Conservation (phyloP, 1,140 invertebrate genomes). For the Eurytemora carolleeae region DNA sequence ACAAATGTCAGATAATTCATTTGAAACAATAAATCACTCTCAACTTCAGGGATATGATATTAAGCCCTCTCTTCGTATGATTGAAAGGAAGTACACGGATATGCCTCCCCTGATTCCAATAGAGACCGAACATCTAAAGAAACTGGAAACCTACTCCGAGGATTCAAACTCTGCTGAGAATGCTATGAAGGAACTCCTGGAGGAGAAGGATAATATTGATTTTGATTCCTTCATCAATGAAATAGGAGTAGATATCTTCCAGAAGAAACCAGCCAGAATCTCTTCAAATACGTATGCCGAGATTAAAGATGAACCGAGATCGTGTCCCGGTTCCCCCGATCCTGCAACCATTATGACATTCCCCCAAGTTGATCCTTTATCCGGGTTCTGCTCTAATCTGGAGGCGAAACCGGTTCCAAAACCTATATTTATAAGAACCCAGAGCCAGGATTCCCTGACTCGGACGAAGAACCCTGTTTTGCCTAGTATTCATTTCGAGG, state of each 20-base stretch:
- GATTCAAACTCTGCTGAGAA: too few species aligned
- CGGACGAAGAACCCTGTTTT: slow-evolving; percentile 7
- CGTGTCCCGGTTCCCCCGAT: background rate
- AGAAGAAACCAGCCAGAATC: too few species aligned
- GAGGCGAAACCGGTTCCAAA: background rate
- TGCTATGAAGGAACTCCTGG: background rate
- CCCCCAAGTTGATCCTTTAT: background rate
- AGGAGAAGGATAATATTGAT: background rate
- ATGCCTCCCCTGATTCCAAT: too few species aligned
- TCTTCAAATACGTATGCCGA: too few species aligned
- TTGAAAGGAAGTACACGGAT: too few species aligned
- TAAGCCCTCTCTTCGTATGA: too few species aligned
- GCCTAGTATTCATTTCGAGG: background rate
- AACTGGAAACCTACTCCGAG: too few species aligned
- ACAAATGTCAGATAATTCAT: too few species aligned
- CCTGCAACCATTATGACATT: background rate
- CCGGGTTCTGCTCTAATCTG: background rate
- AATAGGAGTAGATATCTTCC: too few species aligned
- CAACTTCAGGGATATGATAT: too few species aligned
- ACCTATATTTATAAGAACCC: background rate
- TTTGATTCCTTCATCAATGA: background rate
- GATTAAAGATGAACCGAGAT: background rate
- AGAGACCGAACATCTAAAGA: too few species aligned
- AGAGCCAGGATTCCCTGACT: slow-evolving; percentile 1
- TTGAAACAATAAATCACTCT: too few species aligned